Evolutionary conservation across 2,797 vertebrate species (phyloP), one percentile per base, ranked within the genome.

Genomic region (Chelon labrosus): DNA sequence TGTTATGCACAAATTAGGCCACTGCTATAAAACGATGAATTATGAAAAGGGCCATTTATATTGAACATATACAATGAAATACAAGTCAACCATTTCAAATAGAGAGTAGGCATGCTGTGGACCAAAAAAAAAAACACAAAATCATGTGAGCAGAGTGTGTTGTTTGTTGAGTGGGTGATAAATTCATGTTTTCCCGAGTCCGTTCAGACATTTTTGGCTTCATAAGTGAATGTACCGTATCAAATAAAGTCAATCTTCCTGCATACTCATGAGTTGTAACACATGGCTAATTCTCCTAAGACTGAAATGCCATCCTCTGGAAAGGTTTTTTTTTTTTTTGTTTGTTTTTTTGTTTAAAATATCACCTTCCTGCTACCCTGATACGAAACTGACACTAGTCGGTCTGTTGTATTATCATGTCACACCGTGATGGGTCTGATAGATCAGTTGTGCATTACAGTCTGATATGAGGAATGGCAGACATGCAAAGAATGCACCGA

Each of bases 211-310:
- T 77, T 76, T 74, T 75, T 69, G 60, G 78, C 60, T 80, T 84
- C 79, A 77, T 86, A 87, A 75, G 66, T 92, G 89, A 92, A 93
- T 94, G 88, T 93, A 91, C 76, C 75, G 50, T 81, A 66, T 89
- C 72, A 89, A 90, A 91, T 87, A 91, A 92, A 92, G 82, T 90
- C 67, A 37, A 80, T 78, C 55, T 86, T 85, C 80, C 83, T 88
- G 86, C 85, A 89, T 84, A 85, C 51, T 59, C 80, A 44, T 12
- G 44, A 89, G 82, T 87, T 88, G 71, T 82, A 88, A 82, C 82
- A 84, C 77, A 85, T 84, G 85, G 75, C 54, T 89, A 72, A 88
- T 79, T 88, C 67, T 85, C 84, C 65, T 59, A 72, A 62, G 66
- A 87, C 77, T 83, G 70, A 91, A 84, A 74, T 53, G 37, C 71